These are phyloP conservation scores for Ochropleura plecta DNA, from an alignment of 2,888 invertebrate genomes.

Conservation along the genomic window DNA sequence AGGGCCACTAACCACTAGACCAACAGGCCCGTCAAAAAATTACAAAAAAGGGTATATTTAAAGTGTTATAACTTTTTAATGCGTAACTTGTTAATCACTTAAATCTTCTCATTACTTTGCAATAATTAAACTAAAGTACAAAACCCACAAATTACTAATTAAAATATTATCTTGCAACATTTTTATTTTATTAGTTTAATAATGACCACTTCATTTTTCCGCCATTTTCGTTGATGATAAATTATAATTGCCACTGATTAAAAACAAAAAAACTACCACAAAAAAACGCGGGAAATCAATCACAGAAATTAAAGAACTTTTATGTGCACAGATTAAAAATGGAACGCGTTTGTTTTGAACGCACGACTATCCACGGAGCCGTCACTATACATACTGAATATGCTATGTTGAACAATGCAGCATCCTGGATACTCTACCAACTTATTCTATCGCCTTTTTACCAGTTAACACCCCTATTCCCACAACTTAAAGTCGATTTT, in stretches of 20 bases:
- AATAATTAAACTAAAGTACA: neutral
- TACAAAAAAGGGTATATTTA: neutral
- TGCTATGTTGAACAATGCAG: constrained; percentile 65
- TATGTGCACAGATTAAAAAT: constrained; percentile 37
- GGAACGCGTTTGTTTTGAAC: constrained; percentile 32
- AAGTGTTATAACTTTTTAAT: constrained; percentile 1
- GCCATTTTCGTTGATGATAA: neutral
- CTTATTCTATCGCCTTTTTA: constrained; percentile 1
- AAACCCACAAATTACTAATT: neutral
- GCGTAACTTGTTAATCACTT: neutral
- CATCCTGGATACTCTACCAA: constrained; percentile 62
- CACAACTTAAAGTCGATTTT: constrained; percentile 10
- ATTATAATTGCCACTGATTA: constrained; percentile 17
- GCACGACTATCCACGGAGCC: constrained; percentile 52
- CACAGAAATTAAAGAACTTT: constrained; percentile 19
- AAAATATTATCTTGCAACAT: neutral
- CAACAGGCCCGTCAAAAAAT: too few species aligned
- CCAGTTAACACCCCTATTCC: neutral
- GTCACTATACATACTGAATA: constrained; percentile 65
- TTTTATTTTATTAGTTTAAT: neutral
- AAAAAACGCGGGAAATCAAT: constrained; percentile 33
- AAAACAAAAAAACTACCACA: constrained; percentile 14
- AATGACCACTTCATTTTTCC: neutral
- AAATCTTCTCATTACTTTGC: neutral
- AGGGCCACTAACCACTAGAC: too few species aligned